Conservation (phyloP, 2,888 invertebrate genomes). For the Ennomos quercinarius region DNA sequence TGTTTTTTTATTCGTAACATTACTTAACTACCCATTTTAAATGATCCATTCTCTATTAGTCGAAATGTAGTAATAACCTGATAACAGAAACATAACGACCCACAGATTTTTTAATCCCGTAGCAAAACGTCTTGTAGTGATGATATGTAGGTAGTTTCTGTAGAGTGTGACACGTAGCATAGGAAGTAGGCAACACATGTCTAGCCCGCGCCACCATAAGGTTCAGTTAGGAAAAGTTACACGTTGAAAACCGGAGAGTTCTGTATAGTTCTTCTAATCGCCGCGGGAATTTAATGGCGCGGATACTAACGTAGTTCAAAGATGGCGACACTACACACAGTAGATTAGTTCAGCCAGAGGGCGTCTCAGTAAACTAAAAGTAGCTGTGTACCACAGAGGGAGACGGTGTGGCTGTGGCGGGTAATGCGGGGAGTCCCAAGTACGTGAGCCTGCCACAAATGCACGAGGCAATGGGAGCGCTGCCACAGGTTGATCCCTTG, state of each 20-base stretch:
- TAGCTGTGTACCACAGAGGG: conserved; percentile 60
- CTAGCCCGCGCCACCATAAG: not conserved
- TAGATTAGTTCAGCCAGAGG: conserved; percentile 7
- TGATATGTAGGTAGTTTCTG: too few species aligned
- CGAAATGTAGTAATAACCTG: too few species aligned
- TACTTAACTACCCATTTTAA: too few species aligned
- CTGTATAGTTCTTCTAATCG: not conserved
- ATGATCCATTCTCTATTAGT: too few species aligned
- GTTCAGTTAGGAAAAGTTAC: not conserved
- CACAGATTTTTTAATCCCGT: too few species aligned
- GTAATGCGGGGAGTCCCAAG: conserved; percentile 72
- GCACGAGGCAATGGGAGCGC: conserved; percentile 66
- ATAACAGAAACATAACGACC: too few species aligned
- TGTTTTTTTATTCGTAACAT: too few species aligned
- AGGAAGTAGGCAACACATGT: too few species aligned
- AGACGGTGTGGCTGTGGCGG: conserved; percentile 71
- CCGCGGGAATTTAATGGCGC: not conserved
- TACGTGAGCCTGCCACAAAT: conserved; percentile 69
- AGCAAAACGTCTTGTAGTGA: too few species aligned
- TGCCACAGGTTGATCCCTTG: conserved; percentile 58
- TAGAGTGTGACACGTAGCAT: too few species aligned
- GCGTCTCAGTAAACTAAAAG: conserved; percentile 4
- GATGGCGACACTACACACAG: conserved; percentile 17
- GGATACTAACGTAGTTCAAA: not conserved
- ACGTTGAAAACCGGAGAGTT: too few species aligned